These are phyloP conservation scores for Agrotis exclamationis DNA, from an alignment of 2,888 invertebrate species.

Conservation along the genomic window DNA sequence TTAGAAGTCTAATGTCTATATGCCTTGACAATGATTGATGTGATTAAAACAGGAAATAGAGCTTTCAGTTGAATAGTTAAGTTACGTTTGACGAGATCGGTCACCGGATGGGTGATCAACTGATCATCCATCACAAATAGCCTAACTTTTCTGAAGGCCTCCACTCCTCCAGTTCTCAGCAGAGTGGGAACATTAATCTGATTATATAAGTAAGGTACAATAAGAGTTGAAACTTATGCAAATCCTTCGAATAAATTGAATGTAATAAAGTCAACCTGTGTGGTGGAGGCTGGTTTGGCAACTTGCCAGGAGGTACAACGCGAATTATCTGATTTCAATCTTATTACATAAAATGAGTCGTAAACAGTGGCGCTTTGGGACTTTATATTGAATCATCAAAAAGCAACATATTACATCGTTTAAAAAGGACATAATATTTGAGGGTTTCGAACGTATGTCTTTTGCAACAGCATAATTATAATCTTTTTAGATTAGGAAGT, in stretches of 20 bases:
- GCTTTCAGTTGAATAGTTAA: too few species aligned
- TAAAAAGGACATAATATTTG: too few species aligned
- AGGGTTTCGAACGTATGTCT: too few species aligned
- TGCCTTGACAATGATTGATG: not conserved
- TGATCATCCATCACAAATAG: too few species aligned
- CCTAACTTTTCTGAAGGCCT: too few species aligned
- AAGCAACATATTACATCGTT: not conserved
- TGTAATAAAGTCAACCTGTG: conserved; percentile 32
- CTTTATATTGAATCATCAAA: conserved; percentile 29
- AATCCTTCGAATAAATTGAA: conserved; percentile 38
- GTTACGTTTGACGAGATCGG: too few species aligned
- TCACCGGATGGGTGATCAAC: too few species aligned
- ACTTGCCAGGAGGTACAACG: conserved; percentile 28
- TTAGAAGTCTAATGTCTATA: not conserved
- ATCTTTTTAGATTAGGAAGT: too few species aligned
- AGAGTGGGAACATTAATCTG: too few species aligned
- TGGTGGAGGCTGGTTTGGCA: conserved; percentile 18
- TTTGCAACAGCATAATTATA: too few species aligned
- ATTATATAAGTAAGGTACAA: not conserved
- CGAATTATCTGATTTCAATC: conserved; percentile 43
- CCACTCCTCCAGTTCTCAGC: too few species aligned
- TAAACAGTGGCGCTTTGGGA: conserved; percentile 19
- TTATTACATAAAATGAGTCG: conserved; percentile 25
- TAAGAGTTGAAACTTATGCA: conserved; percentile 24
- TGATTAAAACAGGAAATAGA: too few species aligned